Evolutionary conservation across 2,888 invertebrate species (phyloP).

Genomic region (Ennomos erosarius): DNA sequence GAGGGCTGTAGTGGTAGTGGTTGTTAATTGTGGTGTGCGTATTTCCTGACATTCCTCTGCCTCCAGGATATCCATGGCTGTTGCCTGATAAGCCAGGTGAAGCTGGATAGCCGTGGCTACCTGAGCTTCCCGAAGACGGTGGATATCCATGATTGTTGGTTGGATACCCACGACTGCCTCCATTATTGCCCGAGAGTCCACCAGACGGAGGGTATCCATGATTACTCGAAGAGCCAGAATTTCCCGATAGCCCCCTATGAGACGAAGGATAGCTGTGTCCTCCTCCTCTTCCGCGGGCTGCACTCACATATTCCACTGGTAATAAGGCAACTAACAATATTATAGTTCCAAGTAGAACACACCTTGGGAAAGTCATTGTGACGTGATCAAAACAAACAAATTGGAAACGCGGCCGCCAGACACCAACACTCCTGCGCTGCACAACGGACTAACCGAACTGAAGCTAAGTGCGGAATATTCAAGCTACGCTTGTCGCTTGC

Average conservation of each 20-base stretch:
- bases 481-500: slow-evolving; percentile 19
- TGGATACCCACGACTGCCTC: slow-evolving; percentile 49
- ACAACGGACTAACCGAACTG: slow-evolving; percentile 39
- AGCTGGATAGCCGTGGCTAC: slow-evolving; percentile 46
- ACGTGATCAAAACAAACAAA: slow-evolving; percentile 36
- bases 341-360: slow-evolving; percentile 57
- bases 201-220: slow-evolving; percentile 48
- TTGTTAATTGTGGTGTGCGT: slow-evolving; percentile 58
- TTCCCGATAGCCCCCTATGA: slow-evolving; percentile 48
- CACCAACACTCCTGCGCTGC: slow-evolving; percentile 50
- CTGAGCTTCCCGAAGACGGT: slow-evolving; percentile 10
- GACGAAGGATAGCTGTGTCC: slow-evolving; percentile 45
- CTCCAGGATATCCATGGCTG: slow-evolving; percentile 42
- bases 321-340: slow-evolving; percentile 52
- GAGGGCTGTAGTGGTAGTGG: slow-evolving; percentile 72
- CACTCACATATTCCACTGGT: slow-evolving; percentile 40
- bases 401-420: slow-evolving; percentile 38
- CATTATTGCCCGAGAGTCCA: slow-evolving; percentile 47
- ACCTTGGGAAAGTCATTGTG: slow-evolving; percentile 55
- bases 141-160: slow-evolving; percentile 38
- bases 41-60: slow-evolving; percentile 36
- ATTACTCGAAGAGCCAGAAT: slow-evolving; percentile 37
- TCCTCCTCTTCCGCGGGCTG: slow-evolving; percentile 40
- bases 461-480: slow-evolving; percentile 33
- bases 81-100: slow-evolving; percentile 31